Percentiles rank a stretch among this genome's conserved stretches.
Conservation (phyloP, 53 echinoderm and acorn worm genomes). For the Holothuria scabra region DNA sequence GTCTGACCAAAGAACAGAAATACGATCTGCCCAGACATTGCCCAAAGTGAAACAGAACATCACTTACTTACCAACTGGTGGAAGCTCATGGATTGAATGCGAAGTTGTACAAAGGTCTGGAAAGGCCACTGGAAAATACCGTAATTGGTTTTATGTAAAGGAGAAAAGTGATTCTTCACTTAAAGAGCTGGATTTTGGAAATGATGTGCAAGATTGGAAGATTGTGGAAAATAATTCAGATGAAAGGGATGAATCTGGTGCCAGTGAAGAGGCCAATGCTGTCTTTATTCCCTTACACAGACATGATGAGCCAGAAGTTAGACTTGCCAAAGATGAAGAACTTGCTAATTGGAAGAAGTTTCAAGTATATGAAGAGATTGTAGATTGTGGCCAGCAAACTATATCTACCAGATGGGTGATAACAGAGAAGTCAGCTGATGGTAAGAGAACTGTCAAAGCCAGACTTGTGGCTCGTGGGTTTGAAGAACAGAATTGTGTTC, state of each 20-base stretch:
- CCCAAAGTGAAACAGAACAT: conserved; percentile 9
- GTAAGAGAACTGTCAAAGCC: conserved; percentile 45
- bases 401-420: conserved; percentile 61
- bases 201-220: too few relatives aligned
- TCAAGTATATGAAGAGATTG: conserved; percentile 51
- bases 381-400: conserved; percentile 46
- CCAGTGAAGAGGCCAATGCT: conserved; percentile 30
- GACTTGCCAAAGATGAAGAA: conserved; percentile 42
- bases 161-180: conserved; percentile 5
- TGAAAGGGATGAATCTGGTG: too few relatives aligned
- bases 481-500: conserved; percentile 55
- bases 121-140: conserved; percentile 28
- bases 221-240: too few relatives aligned
- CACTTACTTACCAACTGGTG: conserved; percentile 24
- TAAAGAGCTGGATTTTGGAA: not conserved
- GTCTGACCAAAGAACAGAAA: not conserved
- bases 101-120: conserved; percentile 22
- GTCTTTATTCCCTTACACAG: conserved; percentile 26
- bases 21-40: not conserved
- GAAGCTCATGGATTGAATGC: conserved; percentile 21
- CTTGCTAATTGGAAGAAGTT: conserved; percentile 55
- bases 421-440: conserved; percentile 51
- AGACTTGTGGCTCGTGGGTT: conserved; percentile 60
- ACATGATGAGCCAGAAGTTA: conserved; percentile 31
- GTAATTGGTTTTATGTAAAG: conserved; percentile 19